phyloP scores from a whole-genome alignment of 2,797 vertebrate genomes.

The Coluber constrictor region DNA sequence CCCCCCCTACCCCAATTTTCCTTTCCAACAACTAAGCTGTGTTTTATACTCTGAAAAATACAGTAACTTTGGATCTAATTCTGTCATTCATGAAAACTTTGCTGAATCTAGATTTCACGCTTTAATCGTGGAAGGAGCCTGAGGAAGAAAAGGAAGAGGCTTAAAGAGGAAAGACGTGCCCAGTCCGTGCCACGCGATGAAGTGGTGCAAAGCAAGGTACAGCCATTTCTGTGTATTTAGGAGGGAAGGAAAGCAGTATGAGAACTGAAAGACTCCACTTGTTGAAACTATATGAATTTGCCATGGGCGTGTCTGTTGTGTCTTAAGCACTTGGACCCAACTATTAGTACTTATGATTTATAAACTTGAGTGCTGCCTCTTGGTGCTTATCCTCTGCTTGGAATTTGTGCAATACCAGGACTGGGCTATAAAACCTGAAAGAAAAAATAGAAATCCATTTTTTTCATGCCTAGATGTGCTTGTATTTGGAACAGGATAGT shows the following conservation, averaged over 20 bases:
- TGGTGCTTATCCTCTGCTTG: neutral
- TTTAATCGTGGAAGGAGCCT: conserved; percentile 89
- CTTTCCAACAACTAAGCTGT: no score
- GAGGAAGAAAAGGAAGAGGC: conserved; percentile 90
- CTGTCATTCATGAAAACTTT: conserved; percentile 37
- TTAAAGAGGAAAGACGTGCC: conserved; percentile 90
- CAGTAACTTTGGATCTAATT: neutral
- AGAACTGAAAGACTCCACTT: neutral
- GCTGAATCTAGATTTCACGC: conserved; percentile 79
- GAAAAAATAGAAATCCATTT: neutral
- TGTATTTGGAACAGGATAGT: conserved; percentile 77
- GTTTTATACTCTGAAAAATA: no score
- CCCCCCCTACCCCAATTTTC: no score
- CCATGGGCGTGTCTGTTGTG: fast-evolving
- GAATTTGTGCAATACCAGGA: neutral
- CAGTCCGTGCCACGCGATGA: conserved; percentile 93
- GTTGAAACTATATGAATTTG: neutral
- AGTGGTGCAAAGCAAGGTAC: conserved; percentile 87
- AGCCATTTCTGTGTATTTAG: neutral
- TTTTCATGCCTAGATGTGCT: conserved; percentile 17
- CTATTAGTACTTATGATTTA: neutral
- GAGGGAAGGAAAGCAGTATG: neutral
- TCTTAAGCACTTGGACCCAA: neutral
- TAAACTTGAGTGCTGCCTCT: neutral
- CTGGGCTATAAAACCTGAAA: neutral